These are phyloP conservation scores for Cliona cf. orientalis DNA, from an alignment of 37 sponge, comb jelly and placozoan genomes.

Conservation along the genomic window DNA sequence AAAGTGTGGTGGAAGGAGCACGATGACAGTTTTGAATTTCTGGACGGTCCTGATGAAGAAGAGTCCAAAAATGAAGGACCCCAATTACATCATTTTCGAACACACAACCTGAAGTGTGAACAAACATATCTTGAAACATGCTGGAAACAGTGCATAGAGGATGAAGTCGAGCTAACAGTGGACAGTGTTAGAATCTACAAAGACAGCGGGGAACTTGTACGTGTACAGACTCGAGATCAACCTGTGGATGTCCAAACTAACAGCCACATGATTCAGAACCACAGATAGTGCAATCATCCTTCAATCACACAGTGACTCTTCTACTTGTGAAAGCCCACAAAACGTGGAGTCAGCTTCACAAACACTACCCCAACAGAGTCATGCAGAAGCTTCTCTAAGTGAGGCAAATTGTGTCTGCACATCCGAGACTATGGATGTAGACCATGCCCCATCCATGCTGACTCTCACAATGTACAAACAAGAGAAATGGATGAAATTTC, in stretches of 20 bases:
- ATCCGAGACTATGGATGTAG: no score
- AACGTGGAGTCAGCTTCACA: no score
- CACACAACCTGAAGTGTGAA: background rate
- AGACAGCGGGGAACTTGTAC: background rate
- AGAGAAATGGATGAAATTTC: no score
- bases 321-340: no score
- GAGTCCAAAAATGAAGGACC: background rate
- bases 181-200: background rate
- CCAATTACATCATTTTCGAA: background rate
- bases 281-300: no score
- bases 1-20: background rate
- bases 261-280: background rate
- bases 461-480: no score
- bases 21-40: background rate
- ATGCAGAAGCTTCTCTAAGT: background rate
- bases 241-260: background rate
- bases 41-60: background rate
- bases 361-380: background rate
- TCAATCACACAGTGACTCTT: no score
- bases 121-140: background rate
- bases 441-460: no score
- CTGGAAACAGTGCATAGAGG: background rate
- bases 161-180: background rate
- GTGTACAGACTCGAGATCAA: background rate
- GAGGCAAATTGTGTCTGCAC: background rate